Evolutionary conservation across 2,797 vertebrate genomes (phyloP).

Genomic region (Scolopax rusticola): DNA sequence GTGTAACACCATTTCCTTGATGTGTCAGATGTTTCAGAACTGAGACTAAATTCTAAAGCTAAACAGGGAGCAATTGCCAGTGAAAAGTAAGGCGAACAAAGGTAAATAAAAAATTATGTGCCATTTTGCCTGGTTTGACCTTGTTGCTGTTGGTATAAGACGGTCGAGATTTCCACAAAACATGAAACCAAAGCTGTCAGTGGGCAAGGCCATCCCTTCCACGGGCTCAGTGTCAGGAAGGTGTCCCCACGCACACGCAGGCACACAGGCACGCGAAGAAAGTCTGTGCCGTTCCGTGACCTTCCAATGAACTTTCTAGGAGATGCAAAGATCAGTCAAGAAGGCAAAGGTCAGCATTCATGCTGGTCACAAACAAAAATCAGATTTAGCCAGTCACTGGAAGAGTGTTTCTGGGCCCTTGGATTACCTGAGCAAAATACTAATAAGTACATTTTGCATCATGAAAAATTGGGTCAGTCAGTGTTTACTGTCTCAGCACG

Average conservation of each 20-base stretch:
- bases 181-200: background rate
- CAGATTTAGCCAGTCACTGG: slow-evolving; percentile 83
- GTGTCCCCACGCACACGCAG: slow-evolving; percentile 6
- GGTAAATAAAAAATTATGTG: background rate
- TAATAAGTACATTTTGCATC: slow-evolving; percentile 19
- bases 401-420: slow-evolving; percentile 73
- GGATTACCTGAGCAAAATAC: slow-evolving; percentile 44
- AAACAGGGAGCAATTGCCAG: background rate
- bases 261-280: slow-evolving; percentile 63
- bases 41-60: slow-evolving; percentile 4
- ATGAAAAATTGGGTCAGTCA: background rate
- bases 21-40: background rate
- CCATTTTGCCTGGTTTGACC: slow-evolving; percentile 75
- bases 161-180: slow-evolving; percentile 62
- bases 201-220: slow-evolving; percentile 52
- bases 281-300: slow-evolving; percentile 86
- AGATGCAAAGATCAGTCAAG: slow-evolving; percentile 87
- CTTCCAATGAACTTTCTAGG: slow-evolving; percentile 90
- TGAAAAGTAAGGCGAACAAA: background rate
- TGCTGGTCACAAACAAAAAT: slow-evolving; percentile 92
- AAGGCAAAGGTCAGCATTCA: slow-evolving; percentile 91
- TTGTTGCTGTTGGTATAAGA: slow-evolving; percentile 66
- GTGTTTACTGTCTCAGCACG: background rate
- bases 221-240: slow-evolving; percentile 76
- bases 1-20: background rate